These are phyloP conservation scores for Macaria notata DNA, from an alignment of 2,888 invertebrate species.

Conservation along the genomic window DNA sequence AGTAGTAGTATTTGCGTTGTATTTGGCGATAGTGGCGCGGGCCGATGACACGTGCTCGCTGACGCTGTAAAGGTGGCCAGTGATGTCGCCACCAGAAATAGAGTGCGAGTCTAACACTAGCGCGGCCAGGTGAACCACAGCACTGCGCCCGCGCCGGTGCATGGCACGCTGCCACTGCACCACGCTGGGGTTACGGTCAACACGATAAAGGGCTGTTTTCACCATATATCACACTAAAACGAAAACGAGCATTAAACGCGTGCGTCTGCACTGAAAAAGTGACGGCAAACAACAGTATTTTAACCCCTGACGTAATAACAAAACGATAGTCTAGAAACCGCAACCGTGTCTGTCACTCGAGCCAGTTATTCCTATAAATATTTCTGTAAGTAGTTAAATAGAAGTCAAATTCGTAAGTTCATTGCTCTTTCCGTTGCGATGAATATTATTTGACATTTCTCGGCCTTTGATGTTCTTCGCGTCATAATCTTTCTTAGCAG, in stretches of 20 bases:
- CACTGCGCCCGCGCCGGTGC: constrained; percentile 39
- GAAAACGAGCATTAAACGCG: constrained; percentile 1
- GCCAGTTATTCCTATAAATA: constrained; percentile 18
- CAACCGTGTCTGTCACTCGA: constrained; percentile 8
- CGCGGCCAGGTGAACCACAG: constrained; percentile 62
- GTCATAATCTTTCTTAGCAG: constrained; percentile 38
- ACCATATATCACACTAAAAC: constrained; percentile 9
- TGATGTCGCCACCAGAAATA: constrained; percentile 69
- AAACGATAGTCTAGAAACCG: constrained; percentile 2
- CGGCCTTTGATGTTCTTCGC: constrained; percentile 42
- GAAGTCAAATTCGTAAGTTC: constrained; percentile 36
- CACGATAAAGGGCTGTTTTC: constrained; percentile 28
- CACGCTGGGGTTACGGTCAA: constrained; percentile 52
- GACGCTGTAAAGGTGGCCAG: constrained; percentile 59
- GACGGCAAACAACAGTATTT: constrained; percentile 3
- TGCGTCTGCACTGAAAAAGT: constrained; percentile 7
- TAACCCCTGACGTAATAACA: constrained; percentile 1
- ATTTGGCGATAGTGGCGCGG: constrained; percentile 46
- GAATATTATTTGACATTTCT: constrained; percentile 42
- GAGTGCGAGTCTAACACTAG: constrained; percentile 40
- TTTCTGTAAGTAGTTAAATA: constrained; percentile 10
- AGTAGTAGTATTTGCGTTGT: constrained; percentile 34
- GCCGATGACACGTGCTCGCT: constrained; percentile 65
- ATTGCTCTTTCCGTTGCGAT: constrained; percentile 34
- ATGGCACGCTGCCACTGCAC: constrained; percentile 47